These are phyloP conservation scores for Andricus grossulariae DNA, from an alignment of 1,140 invertebrate species.

Conservation along the genomic window DNA sequence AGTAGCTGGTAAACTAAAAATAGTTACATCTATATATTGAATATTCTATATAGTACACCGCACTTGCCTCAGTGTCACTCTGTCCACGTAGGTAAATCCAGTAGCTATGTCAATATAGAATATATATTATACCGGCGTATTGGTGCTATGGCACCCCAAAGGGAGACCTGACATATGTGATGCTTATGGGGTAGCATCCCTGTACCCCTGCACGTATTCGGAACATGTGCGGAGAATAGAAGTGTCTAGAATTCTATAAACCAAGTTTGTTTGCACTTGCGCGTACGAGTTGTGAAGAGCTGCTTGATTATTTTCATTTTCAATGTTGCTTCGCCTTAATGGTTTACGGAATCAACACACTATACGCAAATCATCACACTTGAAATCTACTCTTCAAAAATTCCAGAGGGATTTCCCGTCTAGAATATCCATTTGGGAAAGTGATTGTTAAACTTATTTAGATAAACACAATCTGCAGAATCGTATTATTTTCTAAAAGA, in stretches of 20 bases:
- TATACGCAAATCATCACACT: conserved; percentile 19
- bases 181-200: conserved; percentile 65
- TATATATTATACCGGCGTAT: conserved; percentile 31
- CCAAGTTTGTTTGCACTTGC: conserved; percentile 65
- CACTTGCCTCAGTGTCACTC: conserved; percentile 62
- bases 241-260: conserved; percentile 64
- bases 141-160: conserved; percentile 51
- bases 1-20: no score
- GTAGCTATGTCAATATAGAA: conserved; percentile 40
- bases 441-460: background rate
- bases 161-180: conserved; percentile 67
- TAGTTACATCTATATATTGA: background rate
- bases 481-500: no score
- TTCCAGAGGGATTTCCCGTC: background rate
- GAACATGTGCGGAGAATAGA: conserved; percentile 65
- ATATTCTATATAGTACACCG: conserved; percentile 44
- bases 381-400: background rate
- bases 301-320: conserved; percentile 57
- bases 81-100: conserved; percentile 48
- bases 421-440: background rate
- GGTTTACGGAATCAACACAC: background rate
- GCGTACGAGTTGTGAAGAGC: conserved; percentile 51
- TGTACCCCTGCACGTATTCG: conserved; percentile 54
- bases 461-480: no score
- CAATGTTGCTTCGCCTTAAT: background rate